Evolutionary conservation across 2,888 invertebrate species (phyloP).

Genomic region (Andrena flavipes): DNA sequence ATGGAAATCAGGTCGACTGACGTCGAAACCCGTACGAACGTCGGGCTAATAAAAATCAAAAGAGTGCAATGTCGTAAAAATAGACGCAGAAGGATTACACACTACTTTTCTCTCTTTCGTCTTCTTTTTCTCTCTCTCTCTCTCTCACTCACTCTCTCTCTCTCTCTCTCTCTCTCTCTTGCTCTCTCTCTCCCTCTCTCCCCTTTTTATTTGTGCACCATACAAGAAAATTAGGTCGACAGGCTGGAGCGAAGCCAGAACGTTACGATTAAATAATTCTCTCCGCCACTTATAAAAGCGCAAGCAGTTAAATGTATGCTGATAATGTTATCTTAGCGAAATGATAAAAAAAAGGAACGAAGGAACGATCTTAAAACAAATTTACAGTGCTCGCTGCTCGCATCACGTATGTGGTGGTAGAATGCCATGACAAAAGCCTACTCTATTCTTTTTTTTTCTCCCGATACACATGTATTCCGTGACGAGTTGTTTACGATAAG

Average conservation of each 20-base stretch:
- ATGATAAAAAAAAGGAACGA: conserved; percentile 77
- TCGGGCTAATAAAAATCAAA: conserved; percentile 35
- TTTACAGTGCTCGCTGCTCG: conserved; percentile 76
- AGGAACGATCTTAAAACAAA: conserved; percentile 79
- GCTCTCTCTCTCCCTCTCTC: neutral
- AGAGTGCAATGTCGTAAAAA: conserved; percentile 55
- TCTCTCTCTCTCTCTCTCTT: conserved; percentile 17
- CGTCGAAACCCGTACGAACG: conserved; percentile 14
- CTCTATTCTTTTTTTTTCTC: neutral
- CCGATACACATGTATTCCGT: conserved; percentile 11
- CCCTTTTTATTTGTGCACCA: conserved; percentile 58
- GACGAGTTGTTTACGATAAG: conserved; percentile 42
- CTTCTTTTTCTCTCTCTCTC: conserved; percentile 8
- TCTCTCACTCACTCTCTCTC: neutral
- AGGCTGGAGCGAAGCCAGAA: conserved; percentile 82
- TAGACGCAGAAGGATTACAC: conserved; percentile 51
- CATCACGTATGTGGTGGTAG: conserved; percentile 49
- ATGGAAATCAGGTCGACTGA: conserved; percentile 25
- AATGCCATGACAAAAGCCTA: conserved; percentile 37
- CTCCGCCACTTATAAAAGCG: conserved; percentile 83
- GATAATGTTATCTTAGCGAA: conserved; percentile 84
- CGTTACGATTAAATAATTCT: conserved; percentile 84
- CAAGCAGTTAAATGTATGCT: conserved; percentile 83
- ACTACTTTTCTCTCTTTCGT: conserved; percentile 23
- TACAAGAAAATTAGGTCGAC: conserved; percentile 83